Evolutionary conservation across 2,797 vertebrate genomes (phyloP).

Genomic region (Trichosurus vulpecula): DNA sequence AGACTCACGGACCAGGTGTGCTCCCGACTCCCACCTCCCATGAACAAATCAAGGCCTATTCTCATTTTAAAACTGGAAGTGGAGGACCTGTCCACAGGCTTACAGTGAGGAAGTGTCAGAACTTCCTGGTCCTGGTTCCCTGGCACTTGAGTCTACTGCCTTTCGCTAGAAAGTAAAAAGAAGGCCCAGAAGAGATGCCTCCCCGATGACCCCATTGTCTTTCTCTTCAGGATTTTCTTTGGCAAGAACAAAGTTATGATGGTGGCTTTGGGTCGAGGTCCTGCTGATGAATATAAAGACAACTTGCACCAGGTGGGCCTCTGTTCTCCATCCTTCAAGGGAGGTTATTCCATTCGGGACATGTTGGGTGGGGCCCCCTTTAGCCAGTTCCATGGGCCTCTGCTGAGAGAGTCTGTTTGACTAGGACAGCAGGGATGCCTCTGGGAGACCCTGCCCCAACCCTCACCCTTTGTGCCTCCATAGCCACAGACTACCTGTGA

Average conservation of each 20-base stretch:
- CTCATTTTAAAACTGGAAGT: background rate
- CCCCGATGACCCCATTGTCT: background rate
- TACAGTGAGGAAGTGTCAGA: background rate
- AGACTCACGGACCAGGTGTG: rapidly evolving
- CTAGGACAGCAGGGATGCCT: too few species aligned
- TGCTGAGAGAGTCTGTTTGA: background rate
- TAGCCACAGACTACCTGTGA: background rate
- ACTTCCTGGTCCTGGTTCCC: background rate
- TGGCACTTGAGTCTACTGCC: too few species aligned
- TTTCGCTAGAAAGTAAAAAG: background rate
- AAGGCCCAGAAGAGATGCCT: background rate
- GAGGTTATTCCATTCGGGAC: too few species aligned
- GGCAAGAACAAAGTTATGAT: constrained; percentile 99
- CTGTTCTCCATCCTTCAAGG: rapidly evolving
- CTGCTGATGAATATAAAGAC: constrained; percentile 95
- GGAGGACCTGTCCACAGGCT: background rate
- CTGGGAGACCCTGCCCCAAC: background rate
- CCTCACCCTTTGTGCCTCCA: background rate
- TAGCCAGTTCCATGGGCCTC: background rate
- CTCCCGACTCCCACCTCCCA: too few species aligned
- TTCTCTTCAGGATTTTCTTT: constrained; percentile 92
- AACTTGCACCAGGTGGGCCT: constrained; percentile 93
- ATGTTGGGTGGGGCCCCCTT: rapidly evolving
- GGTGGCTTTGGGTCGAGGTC: constrained; percentile 92
- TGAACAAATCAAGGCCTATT: background rate